A percentile compares a stretch with the other conserved stretches of the same genome.
Conservation (phyloP, 2,113 vertebrate species). For the Pleuronectes platessa region DNA sequence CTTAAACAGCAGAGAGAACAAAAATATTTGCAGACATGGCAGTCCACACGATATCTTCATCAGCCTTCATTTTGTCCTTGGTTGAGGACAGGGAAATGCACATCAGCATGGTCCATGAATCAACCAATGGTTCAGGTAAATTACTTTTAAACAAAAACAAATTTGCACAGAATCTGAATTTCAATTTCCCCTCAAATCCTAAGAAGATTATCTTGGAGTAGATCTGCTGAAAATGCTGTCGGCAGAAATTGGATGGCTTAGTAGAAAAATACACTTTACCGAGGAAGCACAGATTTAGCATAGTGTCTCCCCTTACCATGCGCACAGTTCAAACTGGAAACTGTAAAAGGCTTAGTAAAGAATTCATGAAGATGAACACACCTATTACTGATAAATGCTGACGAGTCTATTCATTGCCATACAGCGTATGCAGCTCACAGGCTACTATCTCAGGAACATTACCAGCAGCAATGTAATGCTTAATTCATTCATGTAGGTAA, state of each 20-base stretch:
- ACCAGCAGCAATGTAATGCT: slow-evolving; percentile 1
- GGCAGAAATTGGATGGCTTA: slow-evolving; percentile 57
- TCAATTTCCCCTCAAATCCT: slow-evolving; percentile 58
- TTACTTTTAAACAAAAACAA: slow-evolving; percentile 58
- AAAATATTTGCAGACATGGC: not conserved
- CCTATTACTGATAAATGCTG: slow-evolving; percentile 12
- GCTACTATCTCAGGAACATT: slow-evolving; percentile 10
- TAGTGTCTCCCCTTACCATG: not conserved
- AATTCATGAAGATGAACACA: slow-evolving; percentile 23
- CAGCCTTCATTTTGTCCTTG: slow-evolving; percentile 42
- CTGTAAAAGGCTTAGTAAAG: slow-evolving; percentile 30
- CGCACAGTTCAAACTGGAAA: slow-evolving; percentile 22
- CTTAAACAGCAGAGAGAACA: too few species aligned
- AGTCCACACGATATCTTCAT: not conserved
- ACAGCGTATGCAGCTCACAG: not conserved
- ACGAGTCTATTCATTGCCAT: not conserved
- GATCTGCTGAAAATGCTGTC: slow-evolving; percentile 52
- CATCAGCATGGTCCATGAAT: slow-evolving; percentile 33
- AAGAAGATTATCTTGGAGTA: slow-evolving; percentile 54
- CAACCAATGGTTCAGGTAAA: slow-evolving; percentile 48
- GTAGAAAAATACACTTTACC: not conserved
- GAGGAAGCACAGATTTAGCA: slow-evolving; percentile 31
- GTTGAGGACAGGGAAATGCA: slow-evolving; percentile 31
- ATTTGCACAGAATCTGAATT: slow-evolving; percentile 58
- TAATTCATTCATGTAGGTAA: slow-evolving; percentile 15